phyloP scores from a whole-genome alignment of 2,888 invertebrate species.

The Gisinianus flammeolus region DNA sequence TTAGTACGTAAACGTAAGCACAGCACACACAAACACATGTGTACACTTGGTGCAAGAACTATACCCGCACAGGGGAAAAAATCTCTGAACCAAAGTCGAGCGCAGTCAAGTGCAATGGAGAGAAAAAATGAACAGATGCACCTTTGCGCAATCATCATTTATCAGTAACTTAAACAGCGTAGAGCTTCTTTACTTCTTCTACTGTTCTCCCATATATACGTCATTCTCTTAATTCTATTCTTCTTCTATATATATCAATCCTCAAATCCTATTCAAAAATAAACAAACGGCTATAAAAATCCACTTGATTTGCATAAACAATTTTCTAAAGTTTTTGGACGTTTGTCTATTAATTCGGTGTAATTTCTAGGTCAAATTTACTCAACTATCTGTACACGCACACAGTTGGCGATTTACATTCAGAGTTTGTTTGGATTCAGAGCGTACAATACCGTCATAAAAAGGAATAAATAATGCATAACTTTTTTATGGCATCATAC shows the following conservation, averaged over 20 bases:
- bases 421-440: no score
- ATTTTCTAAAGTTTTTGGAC: not conserved
- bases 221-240: no score
- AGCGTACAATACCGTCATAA: no score
- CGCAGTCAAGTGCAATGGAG: constrained; percentile 48
- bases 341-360: not conserved
- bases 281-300: no score
- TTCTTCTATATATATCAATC: no score
- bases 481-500: no score
- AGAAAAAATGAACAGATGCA: constrained; percentile 45
- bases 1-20: not conserved
- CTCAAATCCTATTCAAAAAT: no score
- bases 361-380: constrained; percentile 5
- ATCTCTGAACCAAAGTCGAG: constrained; percentile 39
- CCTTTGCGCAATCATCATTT: constrained; percentile 46
- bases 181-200: not conserved
- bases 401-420: no score
- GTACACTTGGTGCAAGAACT: not conserved
- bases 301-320: no score
- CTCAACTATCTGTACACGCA: no score
- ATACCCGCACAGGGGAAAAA: constrained; percentile 14
- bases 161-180: constrained; percentile 44
- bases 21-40: not conserved
- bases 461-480: no score
- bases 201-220: no score